Evolutionary conservation across 1,140 invertebrate species (phyloP).

Genomic region (Drosophila arizonae): DNA sequence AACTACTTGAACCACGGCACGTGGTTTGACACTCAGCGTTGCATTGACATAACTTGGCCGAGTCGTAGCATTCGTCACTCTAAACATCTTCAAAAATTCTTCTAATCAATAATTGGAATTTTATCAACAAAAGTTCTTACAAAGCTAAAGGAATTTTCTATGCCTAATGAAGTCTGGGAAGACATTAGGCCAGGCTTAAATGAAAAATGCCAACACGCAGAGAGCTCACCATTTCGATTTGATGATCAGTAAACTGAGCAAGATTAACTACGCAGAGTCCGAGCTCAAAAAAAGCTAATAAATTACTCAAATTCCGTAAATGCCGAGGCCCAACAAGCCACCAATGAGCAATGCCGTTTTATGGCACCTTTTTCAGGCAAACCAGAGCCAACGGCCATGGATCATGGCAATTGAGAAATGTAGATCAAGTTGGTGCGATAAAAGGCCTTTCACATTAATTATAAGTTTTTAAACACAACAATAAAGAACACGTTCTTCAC

Average conservation of each 20-base stretch:
- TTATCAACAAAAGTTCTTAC: conserved; percentile 45
- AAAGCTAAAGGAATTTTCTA: conserved; percentile 54
- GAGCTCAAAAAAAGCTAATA: conserved; percentile 56
- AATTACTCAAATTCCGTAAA: conserved; percentile 44
- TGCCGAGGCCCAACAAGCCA: conserved; percentile 14
- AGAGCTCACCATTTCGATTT: conserved; percentile 41
- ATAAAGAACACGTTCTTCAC: conserved; percentile 52
- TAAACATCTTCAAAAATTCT: background rate
- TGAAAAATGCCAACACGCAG: conserved; percentile 65
- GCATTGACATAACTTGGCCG: too few species aligned
- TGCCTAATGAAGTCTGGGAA: conserved; percentile 46
- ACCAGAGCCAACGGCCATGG: conserved; percentile 5
- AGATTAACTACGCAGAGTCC: conserved; percentile 54
- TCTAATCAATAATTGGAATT: conserved; percentile 2
- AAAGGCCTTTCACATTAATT: conserved; percentile 77
- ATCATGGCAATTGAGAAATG: conserved; percentile 66
- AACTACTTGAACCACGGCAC: background rate
- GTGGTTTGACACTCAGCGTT: background rate
- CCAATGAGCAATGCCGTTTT: conserved; percentile 42
- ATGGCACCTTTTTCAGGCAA: conserved; percentile 53
- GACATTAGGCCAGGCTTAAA: conserved; percentile 29
- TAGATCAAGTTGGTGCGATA: conserved; percentile 76
- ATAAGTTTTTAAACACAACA: conserved; percentile 75
- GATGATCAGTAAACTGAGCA: conserved; percentile 70
- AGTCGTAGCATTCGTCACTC: background rate